Percentiles rank a stretch among this genome's conserved stretches.
phyloP scores from a whole-genome alignment of 2,113 vertebrate species.

The Hyaena hyaena region DNA sequence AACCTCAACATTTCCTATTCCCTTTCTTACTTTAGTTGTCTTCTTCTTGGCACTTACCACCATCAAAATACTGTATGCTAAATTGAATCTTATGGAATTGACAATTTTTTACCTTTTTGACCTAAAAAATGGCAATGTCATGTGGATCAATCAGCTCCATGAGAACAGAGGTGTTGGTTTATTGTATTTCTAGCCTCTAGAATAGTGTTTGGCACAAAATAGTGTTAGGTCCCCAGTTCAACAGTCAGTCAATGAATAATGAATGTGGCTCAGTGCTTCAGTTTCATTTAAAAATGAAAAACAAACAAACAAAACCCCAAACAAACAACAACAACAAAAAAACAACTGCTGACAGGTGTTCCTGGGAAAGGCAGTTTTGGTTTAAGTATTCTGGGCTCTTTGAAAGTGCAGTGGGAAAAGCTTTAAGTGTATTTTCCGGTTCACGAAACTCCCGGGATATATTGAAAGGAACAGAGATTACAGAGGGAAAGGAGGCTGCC shows the following conservation, averaged over 20 bases:
- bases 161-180: neutral
- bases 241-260: neutral
- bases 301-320: too few relatives aligned
- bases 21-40: neutral
- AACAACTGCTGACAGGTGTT: conserved; percentile 29
- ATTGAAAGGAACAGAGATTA: conserved; percentile 66
- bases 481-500: conserved; percentile 58
- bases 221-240: neutral
- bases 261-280: neutral
- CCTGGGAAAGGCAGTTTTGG: conserved; percentile 30
- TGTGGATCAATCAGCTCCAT: neutral
- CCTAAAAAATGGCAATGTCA: neutral
- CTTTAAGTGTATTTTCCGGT: conserved; percentile 49
- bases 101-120: neutral
- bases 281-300: neutral
- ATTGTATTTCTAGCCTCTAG: neutral
- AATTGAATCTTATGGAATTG: neutral
- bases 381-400: conserved; percentile 48
- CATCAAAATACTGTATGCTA: neutral
- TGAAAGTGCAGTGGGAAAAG: conserved; percentile 34
- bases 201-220: neutral
- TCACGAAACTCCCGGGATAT: conserved; percentile 56
- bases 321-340: too few relatives aligned
- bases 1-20: neutral
- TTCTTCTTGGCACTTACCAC: neutral